Base-by-base conservation (phyloP, 2,888 invertebrate species). In the Lamellibrachia columna region DNA sequence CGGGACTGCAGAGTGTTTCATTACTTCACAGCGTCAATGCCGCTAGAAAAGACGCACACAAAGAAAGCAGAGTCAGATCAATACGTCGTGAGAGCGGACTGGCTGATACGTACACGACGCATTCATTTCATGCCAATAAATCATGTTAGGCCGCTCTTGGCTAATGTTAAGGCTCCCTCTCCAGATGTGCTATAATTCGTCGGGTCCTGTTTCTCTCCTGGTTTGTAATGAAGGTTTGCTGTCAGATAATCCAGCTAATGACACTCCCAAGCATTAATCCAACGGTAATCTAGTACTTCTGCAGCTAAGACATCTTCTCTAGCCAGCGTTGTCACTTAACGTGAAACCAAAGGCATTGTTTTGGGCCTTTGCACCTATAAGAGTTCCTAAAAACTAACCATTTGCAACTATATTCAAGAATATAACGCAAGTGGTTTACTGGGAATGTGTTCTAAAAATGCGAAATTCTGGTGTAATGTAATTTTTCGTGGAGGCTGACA, bases 51-150 rank as follows among this genome's bases (percentile, higher is more conserved):
- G 75, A 75, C n/a, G 22, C 75, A 75, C n/a, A 15, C 22, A 75
- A 75, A 75, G 75, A 75, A 75, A 75, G 22, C 15, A 75, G 22
- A 75, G 22, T 11, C 15, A 75, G 75, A 75, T 75, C 75, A 75
- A 75, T 75, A 22, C 75, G 22, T 75, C 75, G 75, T 11, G 75
- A 75, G 75, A 75, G 22, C 22, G 4, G 75, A 75, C 22, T 22
- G 2, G n/a, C 15, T 22, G 75, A 75, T 75, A 75, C 22, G n/a
- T 22, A 75, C 75, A 75, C 75, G 75, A 75, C 75, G 75, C 75
- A 75, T 75, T 75, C 75, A 75, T 75, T 75, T 22, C 75, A 75
- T 75, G 75, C 22, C 75, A 75, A 75, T 75, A 75, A 75, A 75
- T 75, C 75, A 75, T 22, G 15, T 75, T n/a, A n/a, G 22, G 11